A percentile compares a stretch with the other conserved stretches of the same genome.
Conservation (phyloP, 2,797 vertebrate genomes). For the Schizothorax lantsangensis region DNA sequence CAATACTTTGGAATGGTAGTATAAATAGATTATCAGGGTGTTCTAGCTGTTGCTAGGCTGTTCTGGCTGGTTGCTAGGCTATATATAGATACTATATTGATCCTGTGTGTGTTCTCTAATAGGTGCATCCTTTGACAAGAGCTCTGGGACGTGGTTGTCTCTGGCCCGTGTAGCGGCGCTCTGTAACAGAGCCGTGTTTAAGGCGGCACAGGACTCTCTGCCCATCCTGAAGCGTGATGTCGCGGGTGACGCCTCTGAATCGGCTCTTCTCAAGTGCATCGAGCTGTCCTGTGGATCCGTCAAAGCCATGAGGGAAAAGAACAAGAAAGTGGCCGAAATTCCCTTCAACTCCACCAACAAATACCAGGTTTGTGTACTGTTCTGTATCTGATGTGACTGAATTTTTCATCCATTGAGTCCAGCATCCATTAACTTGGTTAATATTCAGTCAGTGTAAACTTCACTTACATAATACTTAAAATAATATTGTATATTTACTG, state of each 20-base stretch:
- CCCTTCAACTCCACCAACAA: conserved; percentile 96
- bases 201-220: conserved; percentile 87
- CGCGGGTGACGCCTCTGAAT: conserved; percentile 90
- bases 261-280: conserved; percentile 91
- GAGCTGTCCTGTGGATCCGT: conserved; percentile 90
- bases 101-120: background rate
- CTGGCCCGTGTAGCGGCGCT: conserved; percentile 88
- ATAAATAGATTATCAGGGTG: too few relatives aligned
- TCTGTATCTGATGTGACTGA: background rate
- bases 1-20: too few relatives aligned
- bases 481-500: background rate
- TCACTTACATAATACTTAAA: background rate
- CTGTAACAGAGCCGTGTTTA: conserved; percentile 93
- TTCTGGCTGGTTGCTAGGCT: background rate
- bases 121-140: conserved; percentile 94
- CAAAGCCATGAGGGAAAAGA: conserved; percentile 87
- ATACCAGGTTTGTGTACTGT: conserved; percentile 82
- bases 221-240: conserved; percentile 93
- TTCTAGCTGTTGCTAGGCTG: too few relatives aligned
- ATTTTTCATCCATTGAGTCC: too few relatives aligned
- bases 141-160: conserved; percentile 87
- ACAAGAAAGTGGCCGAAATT: conserved; percentile 93
- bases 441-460: background rate
- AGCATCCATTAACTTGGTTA: background rate
- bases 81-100: background rate